Percentiles rank a stretch among this genome's conserved stretches.
Evolutionary conservation across 2,888 invertebrate genomes (phyloP).

Genomic region (Noctua fimbriata): DNA sequence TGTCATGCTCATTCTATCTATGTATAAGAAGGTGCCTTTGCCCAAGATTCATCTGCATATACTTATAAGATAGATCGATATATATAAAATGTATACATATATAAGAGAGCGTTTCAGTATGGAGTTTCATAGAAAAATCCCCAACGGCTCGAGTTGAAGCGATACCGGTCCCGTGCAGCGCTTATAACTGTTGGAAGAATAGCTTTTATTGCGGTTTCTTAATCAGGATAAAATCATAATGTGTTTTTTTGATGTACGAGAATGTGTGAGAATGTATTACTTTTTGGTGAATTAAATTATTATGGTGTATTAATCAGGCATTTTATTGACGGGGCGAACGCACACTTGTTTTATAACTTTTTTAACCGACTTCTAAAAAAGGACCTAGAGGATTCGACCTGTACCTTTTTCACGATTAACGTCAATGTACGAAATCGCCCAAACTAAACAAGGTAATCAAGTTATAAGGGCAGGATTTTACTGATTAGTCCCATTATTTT

Average conservation of each 20-base stretch:
- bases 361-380: neutral
- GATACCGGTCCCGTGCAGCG: neutral
- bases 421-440: too few relatives aligned
- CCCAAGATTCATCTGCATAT: too few relatives aligned
- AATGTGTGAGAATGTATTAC: neutral
- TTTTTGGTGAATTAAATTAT: conserved; percentile 19
- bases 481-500: neutral
- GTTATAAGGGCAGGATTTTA: neutral
- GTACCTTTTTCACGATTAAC: too few relatives aligned
- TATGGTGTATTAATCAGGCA: neutral
- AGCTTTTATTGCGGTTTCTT: neutral
- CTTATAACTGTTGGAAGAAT: neutral
- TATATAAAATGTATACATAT: too few relatives aligned
- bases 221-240: neutral
- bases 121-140: neutral
- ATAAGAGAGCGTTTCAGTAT: neutral
- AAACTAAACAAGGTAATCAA: neutral
- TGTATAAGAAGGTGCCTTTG: neutral
- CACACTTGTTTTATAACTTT: neutral
- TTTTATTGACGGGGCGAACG: neutral
- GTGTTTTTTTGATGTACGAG: neutral
- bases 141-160: neutral
- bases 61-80: too few relatives aligned
- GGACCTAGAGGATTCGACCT: too few relatives aligned
- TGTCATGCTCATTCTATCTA: neutral